phyloP scores from a whole-genome alignment of 2,113 vertebrate species.

The Indicator maculatus region DNA sequence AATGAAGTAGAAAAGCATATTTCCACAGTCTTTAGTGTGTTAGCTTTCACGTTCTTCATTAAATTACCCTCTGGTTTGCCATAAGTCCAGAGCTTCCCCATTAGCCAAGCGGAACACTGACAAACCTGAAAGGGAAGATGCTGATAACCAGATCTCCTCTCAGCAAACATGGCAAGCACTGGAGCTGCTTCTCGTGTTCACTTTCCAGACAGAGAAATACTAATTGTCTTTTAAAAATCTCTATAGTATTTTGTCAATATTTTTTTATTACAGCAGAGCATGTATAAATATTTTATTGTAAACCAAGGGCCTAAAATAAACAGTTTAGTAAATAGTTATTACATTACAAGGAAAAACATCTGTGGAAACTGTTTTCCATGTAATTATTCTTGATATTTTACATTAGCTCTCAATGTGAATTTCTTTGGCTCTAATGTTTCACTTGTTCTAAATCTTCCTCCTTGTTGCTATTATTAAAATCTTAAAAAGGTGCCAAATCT shows the following conservation, averaged over 20 bases:
- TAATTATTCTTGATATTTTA: conserved; percentile 85
- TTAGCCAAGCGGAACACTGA: neutral
- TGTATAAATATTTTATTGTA: conserved; percentile 86
- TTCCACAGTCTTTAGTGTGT: neutral
- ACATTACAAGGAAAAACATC: conserved; percentile 84
- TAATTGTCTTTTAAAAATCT: conserved; percentile 78
- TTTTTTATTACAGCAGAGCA: conserved; percentile 80
- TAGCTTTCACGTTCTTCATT: neutral
- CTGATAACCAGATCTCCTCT: neutral
- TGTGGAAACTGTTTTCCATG: conserved; percentile 82
- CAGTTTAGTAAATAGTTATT: conserved; percentile 89
- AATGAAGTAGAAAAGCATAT: neutral
- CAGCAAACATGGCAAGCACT: neutral
- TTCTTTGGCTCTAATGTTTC: conserved; percentile 80
- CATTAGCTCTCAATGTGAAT: conserved; percentile 79
- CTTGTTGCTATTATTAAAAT: conserved; percentile 85
- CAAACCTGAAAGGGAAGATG: neutral
- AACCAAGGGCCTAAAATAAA: conserved; percentile 86
- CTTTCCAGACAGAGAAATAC: conserved; percentile 66
- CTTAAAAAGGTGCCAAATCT: conserved; percentile 87
- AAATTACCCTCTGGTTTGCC: neutral
- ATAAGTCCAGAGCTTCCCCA: neutral
- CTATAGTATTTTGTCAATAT: conserved; percentile 83
- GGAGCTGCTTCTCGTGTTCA: neutral
- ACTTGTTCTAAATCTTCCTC: conserved; percentile 85